Conservation (phyloP, 2,888 invertebrate species). For the Netelia fuscicornis region DNA sequence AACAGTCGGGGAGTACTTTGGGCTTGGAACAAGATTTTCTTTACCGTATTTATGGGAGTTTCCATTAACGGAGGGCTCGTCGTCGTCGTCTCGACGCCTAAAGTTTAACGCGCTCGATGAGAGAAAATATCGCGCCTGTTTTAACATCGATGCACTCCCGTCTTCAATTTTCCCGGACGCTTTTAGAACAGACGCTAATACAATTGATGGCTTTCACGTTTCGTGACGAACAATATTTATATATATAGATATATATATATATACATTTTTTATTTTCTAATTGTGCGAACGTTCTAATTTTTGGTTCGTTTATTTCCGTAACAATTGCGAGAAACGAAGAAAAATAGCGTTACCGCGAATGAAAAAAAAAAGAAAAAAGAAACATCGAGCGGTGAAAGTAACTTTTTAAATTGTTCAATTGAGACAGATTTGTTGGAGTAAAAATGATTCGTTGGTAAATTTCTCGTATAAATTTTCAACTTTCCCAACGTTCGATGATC, state of each 20-base stretch:
- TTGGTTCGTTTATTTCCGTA: neutral
- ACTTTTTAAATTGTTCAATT: no score
- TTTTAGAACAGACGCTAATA: constrained; percentile 5
- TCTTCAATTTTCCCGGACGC: constrained; percentile 2
- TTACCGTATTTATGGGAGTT: constrained; percentile 36
- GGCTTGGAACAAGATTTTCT: constrained; percentile 49
- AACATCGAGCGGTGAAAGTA: no score
- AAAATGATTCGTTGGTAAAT: no score
- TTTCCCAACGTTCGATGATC: no score
- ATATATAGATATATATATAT: neutral
- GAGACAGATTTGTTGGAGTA: no score
- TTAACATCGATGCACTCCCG: neutral
- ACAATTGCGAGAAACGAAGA: no score
- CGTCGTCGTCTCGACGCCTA: neutral
- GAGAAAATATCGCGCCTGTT: neutral
- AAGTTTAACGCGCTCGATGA: constrained; percentile 1
- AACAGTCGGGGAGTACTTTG: constrained; percentile 26
- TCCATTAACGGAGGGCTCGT: neutral
- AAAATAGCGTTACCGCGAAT: no score
- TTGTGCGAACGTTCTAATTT: neutral
- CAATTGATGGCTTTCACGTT: neutral
- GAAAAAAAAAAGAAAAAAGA: no score
- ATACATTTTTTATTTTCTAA: neutral
- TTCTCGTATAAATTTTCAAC: no score
- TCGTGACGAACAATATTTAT: neutral